Conservation (phyloP, 2,113 vertebrate species). For the Scolopax mira region DNA sequence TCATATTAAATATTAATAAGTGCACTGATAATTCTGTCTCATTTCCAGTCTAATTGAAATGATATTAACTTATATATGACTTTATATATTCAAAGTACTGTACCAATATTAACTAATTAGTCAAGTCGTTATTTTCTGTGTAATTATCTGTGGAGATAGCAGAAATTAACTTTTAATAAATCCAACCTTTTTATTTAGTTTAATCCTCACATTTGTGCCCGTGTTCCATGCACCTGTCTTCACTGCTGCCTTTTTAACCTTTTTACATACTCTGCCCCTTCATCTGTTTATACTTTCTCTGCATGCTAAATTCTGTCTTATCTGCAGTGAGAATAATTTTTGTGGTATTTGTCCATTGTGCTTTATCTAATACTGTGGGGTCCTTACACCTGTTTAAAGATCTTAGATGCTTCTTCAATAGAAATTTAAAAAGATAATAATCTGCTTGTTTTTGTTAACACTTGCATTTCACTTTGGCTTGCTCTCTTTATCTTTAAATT, state of each 20-base stretch:
- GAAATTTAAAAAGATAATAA: not conserved
- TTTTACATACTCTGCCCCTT: not conserved
- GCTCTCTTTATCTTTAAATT: constrained; percentile 29
- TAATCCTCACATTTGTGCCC: not conserved
- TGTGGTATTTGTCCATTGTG: not conserved
- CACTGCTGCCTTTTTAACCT: not conserved
- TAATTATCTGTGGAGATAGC: constrained; percentile 29
- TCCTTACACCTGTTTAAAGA: not conserved
- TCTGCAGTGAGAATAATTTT: not conserved
- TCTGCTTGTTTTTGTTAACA: constrained; percentile 15
- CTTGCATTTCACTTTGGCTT: constrained; percentile 2
- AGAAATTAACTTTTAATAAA: constrained; percentile 50
- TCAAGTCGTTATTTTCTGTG: constrained; percentile 60
- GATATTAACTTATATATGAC: constrained; percentile 56
- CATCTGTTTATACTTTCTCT: not conserved
- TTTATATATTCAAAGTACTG: constrained; percentile 43
- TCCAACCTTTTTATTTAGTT: constrained; percentile 11
- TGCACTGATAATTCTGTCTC: constrained; percentile 53
- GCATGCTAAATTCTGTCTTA: not conserved
- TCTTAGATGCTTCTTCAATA: not conserved
- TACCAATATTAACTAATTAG: constrained; percentile 65
- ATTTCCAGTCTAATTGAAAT: constrained; percentile 61
- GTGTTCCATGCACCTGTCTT: not conserved
- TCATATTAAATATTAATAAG: constrained; percentile 60
- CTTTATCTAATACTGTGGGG: not conserved